phyloP scores from a whole-genome alignment of 1,140 invertebrate genomes.

The Wiebesia pumilae region DNA sequence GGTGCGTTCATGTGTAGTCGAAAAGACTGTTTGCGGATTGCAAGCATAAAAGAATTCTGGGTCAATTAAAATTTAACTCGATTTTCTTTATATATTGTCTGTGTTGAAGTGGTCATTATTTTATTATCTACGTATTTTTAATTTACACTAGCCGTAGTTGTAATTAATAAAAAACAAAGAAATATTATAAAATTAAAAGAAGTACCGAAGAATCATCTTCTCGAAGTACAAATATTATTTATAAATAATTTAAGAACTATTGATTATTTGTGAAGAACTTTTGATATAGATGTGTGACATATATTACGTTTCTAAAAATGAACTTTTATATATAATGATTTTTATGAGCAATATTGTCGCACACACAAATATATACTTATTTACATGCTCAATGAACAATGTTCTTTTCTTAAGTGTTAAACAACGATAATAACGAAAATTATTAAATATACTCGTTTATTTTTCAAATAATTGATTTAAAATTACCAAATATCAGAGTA shows the following conservation, averaged over 20 bases:
- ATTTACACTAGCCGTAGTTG: no score
- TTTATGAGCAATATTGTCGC: background rate
- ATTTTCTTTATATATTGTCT: background rate
- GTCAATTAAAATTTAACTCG: background rate
- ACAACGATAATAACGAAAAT: background rate
- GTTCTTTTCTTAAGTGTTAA: background rate
- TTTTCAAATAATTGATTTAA: background rate
- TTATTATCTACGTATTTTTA: no score
- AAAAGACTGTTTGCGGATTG: background rate
- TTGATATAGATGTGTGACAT: background rate
- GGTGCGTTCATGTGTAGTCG: background rate
- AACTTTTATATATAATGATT: no score
- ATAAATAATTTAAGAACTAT: background rate
- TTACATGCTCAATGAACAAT: background rate
- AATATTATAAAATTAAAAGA: background rate
- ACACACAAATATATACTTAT: background rate
- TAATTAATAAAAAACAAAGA: background rate
- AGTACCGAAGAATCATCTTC: background rate
- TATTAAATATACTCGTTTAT: background rate
- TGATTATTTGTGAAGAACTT: background rate
- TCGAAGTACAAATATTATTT: background rate
- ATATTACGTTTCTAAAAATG: background rate
- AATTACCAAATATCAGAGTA: background rate
- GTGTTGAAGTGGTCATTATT: background rate
- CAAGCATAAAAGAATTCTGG: background rate